Conservation (phyloP, 2,888 invertebrate species). For the Chymomyza amoena region DNA sequence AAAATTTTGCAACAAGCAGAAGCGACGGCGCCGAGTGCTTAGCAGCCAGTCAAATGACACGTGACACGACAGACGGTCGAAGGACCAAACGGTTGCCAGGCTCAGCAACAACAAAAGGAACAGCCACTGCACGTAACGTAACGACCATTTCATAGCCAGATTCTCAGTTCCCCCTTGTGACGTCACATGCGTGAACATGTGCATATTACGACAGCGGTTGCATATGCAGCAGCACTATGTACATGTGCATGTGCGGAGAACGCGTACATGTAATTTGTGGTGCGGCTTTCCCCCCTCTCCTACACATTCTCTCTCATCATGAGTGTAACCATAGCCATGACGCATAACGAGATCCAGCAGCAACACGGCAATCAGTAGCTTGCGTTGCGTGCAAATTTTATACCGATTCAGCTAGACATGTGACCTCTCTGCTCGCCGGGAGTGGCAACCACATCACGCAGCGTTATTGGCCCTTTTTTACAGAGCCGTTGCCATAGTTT, state of each 20-base stretch:
- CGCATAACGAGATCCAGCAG: neutral
- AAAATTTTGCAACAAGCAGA: slow-evolving; percentile 8
- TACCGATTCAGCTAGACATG: neutral
- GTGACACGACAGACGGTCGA: slow-evolving; percentile 28
- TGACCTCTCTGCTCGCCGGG: neutral
- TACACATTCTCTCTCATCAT: neutral
- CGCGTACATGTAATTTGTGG: neutral
- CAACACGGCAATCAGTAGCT: neutral
- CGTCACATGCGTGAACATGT: slow-evolving; percentile 68
- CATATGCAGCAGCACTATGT: neutral
- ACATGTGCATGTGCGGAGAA: slow-evolving; percentile 1
- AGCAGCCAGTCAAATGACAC: slow-evolving; percentile 26
- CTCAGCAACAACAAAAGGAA: neutral
- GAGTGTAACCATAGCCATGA: neutral
- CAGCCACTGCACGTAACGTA: slow-evolving; percentile 30
- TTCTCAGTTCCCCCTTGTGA: slow-evolving; percentile 31
- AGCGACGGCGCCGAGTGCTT: slow-evolving; percentile 5
- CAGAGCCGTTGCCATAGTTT: neutral
- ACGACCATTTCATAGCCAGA: slow-evolving; percentile 6
- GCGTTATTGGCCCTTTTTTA: neutral
- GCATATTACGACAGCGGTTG: slow-evolving; percentile 42
- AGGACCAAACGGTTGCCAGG: slow-evolving; percentile 2
- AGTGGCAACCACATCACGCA: neutral
- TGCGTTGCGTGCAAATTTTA: neutral
- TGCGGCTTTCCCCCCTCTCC: neutral